Evolutionary conservation across 2,797 vertebrate genomes (phyloP), one percentile per base, ranked within the genome.

Genomic region (Brotula barbata): DNA sequence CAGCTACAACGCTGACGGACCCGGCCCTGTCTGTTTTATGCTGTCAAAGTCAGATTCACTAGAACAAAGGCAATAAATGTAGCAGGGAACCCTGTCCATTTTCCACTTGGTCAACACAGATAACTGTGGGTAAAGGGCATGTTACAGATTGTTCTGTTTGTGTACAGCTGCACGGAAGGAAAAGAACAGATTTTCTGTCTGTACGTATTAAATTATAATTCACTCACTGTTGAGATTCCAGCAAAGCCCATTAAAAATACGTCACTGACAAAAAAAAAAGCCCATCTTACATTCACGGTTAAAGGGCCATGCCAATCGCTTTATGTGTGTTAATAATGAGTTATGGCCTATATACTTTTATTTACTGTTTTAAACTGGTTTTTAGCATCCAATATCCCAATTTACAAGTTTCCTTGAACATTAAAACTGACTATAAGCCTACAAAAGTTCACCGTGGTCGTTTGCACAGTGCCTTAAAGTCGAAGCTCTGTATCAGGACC

Each of bases 181-280:
- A 50, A 48, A 65, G 5, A 57, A 81, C 72, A 46, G 70, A 82
- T 84, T 84, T 74, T 72, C 60, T 70, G 60, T 63, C 78, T 17
- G 50, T 48, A 31, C 48, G 50, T 71, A 58, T 84, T 85, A 65
- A 75, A 72, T 63, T 58, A 72, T 44, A 75, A 73, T 64, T 71
- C 56, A 52, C 37, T 73, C 37, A 56, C 52, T 42, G 42, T 43
- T 64, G 57, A 77, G 61, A 69, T 53, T 48, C 19, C 1, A 70
- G 44, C 67, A 40, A 37, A 22, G 56, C 36, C 53, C 17, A 77
- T 77, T 72, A 73, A 73, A 58, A 23, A 63, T 58, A 21, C 47
- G 34, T 56, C 21, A 49, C 20, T 20, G 59, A 43, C 4, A 55
- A 42, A 57, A 55, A 36, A 37, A 66, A 70, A 63, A 40, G 23